Evolutionary conservation across 2,797 vertebrate species (phyloP), one percentile per base, ranked within the genome.

Genomic region (Premnoplex brunnescens): DNA sequence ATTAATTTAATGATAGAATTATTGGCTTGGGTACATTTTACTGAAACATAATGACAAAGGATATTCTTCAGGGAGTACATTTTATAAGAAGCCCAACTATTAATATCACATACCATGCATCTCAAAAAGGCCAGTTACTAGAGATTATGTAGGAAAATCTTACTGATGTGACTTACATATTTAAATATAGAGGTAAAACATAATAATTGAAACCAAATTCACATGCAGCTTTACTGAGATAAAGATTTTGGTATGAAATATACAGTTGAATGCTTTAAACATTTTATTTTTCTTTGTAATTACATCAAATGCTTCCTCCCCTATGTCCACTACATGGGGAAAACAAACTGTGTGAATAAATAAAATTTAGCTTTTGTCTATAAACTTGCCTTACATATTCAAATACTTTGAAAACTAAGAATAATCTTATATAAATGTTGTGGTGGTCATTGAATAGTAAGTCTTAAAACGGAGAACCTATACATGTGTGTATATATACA

Each of bases 401-500:
- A 84, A 88, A 71, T n/a, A 49, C 19, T 69, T 72, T 44, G 15
- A 69, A 78, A 91, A 55, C 6, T 37, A 24, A 20, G 12, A 66
- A 44, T 74, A 76, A 32, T 59, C 24, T 78, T 34, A 27, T 15
- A 67, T 4, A 62, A 43, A 26, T 55, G 52, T 73, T 23, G 6
- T 1, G 0, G 2, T 11, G 1, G 3, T 72, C 13, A 36, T 24
- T 82, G 54, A 81, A 59, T 32, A 63, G 5, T 51, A 58, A 62
- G 8, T 48, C 23, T 82, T 79, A 82, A 91, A 88, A 87, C 71
- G n/a, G 19, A 91, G 51, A 73, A 59, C 14, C 59, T 23, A 10
- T 52, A n/a, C 7, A 12, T 0, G 0, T 28, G 6, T 41, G 26
- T n/a, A 7, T 39, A 8, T 23, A 22, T 19, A 22, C 36, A 12